Base-by-base conservation (phyloP, 2,113 vertebrate genomes). In the Loxodonta africana region DNA sequence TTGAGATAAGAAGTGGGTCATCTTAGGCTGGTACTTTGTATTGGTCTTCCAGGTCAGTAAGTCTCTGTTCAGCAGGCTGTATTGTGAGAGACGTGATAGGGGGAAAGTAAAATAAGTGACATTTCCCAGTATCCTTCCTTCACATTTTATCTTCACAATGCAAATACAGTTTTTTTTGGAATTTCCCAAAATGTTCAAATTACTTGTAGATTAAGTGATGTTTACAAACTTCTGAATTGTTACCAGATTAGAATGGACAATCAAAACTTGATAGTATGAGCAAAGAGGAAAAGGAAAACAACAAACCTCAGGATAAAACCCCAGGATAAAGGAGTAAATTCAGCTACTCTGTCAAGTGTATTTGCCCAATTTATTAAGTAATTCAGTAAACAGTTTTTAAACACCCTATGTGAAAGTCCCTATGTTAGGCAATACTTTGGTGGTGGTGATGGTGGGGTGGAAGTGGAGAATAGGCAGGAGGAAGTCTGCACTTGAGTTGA, bases 211-310 rank as follows among this genome's bases (percentile, higher is more conserved):
- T 77, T 26, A 41, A 82, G 28, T 46, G 12, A 21, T 88, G 67
- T 71, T 83, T 53, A 8, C 67, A 48, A 80, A 67, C 33, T 48
- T 77, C 33, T 93, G 3, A 2, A 65, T 46, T 60, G 7, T 94
- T 74, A 90, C 17, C 65, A 53, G 41, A 83, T 84, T 53, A 83
- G 41, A 94, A 63, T 57, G 81, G 15, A 14, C 23, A 74, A 25
- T 46, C n/a, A 46, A 62, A 21, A 62, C 12, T 83, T 83, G 78
- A 46, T 62, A 41, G 0, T 10, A 51, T 46, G 37, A 77, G 26
- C 53, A 78, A 26, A n/a, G 41, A 92, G 74, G 57, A 73, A 84
- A 93, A 88, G 57, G 71, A 90, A 84, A 65, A n/a, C 41, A 51
- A 26, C 21, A 83, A 76, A 85, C 11, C 69, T 82, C 26, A 81